Base-by-base conservation (phyloP, 2,888 invertebrate species). In the Diaphora mendica region DNA sequence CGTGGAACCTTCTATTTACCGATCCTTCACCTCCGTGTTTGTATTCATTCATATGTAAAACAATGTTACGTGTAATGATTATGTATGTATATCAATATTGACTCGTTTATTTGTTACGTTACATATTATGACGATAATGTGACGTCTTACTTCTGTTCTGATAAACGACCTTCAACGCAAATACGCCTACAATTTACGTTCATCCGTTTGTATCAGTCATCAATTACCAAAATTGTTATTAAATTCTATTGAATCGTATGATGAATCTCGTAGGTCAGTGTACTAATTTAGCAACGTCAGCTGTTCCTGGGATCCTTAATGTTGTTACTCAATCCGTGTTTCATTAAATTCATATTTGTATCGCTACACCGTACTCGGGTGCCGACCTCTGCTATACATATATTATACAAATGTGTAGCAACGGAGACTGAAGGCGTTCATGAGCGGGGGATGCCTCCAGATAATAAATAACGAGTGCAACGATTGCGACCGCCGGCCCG, bases 391-490 rank as follows among this genome's bases (percentile, higher is more conserved):
- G 64, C 72, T 79, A 80, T 82, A 82, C 70, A 79, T 84, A 78
- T n/a, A n/a, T n/a, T n/a, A n/a, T 78, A 80, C 69, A 81, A 73
- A 76, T 79, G 77, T 80, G 79, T 86, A 82, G 77, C 77, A 79
- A 82, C 82, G 84, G 85, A 88, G 88, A 87, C 88, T 85, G 85
- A 87, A 88, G 88, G 86, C 89, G 87, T 86, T 88, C 85, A 90
- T 86, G 85, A 88, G 86, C 88, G 91, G 91, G 93, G 92, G 91
- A 91, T 91, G 92, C 91, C 91, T 93, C 88, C 88, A 91, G 95
- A 94, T 94, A 94, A 95, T 95, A 95, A 95, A 95, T 95, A 94
- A 94, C 93, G 93, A 95, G 94, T 95, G 95, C 95, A 95, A 92
- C 94, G 95, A 94, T 95, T 94, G 95, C 94, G 94, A 92, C 94